phyloP scores from a whole-genome alignment of 2,113 vertebrate species.

The Vidua chalybeata region DNA sequence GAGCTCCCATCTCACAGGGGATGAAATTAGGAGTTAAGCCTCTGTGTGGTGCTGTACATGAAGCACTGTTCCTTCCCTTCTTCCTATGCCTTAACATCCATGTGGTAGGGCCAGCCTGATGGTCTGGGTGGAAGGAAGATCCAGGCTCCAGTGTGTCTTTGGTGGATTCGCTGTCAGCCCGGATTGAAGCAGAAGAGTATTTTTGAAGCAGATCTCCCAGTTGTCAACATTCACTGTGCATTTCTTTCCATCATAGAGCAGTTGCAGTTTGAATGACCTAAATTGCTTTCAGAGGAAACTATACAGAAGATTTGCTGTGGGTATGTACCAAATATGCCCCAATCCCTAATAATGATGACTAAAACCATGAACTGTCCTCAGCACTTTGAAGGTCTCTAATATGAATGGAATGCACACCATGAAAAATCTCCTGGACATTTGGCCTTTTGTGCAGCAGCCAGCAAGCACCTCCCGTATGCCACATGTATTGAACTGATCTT shows the following conservation, averaged over 20 bases:
- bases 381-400: neutral
- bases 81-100: neutral
- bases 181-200: neutral
- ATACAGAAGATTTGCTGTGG: neutral
- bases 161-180: neutral
- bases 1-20: neutral
- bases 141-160: neutral
- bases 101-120: neutral
- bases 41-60: neutral
- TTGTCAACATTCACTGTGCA: neutral
- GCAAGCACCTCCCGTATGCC: neutral
- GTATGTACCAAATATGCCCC: neutral
- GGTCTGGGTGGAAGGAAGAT: neutral
- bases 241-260: neutral
- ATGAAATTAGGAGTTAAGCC: neutral
- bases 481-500: neutral
- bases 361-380: neutral
- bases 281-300: neutral
- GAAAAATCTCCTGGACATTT: neutral
- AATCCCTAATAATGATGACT: neutral
- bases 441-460: neutral
- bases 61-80: neutral
- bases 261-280: neutral
- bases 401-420: rapidly evolving
- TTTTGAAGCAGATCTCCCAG: neutral